Evolutionary conservation across 2,797 vertebrate genomes (phyloP), one percentile per base, ranked within the genome.

Genomic region (Sus cebifrons): DNA sequence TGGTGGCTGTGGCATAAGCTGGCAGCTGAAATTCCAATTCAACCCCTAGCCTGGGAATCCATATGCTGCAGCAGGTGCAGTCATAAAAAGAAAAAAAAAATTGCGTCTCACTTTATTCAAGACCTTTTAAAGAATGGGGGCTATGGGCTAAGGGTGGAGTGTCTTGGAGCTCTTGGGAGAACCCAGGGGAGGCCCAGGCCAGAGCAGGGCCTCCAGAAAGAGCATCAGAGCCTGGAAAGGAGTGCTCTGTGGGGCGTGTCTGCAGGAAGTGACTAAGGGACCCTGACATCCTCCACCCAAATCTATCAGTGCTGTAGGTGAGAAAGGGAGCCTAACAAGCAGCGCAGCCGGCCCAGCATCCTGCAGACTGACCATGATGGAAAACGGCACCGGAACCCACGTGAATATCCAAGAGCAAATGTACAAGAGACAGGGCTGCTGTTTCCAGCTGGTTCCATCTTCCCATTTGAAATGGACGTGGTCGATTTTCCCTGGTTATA

Each of bases 311-410:
- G 21, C 65, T 32, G 75, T 7, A 5, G 13, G 16, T 1, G 40
- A 12, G 89, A 20, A 2, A 2, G 3, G 12, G 13, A 23, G 21
- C 0, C 0, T 11, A 13, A 9, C 16, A 25, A 0, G 25, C 18
- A 17, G 71, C 14, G n/a, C 0, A 0, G 70, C 40, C 23, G 79
- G 36, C 23, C 32, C 21, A 25, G 27, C 1, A 8, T n/a, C 49
- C 36, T 0, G 32, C 56, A 49, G n/a, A 23, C 1, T 3, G 11
- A 10, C 5, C 16, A 0, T 0, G 0, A 0, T 0, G 16, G 70
- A 32, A 36, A 44, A 25, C 60, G 0, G 23, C 5, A 7, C 36
- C 0, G 0, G 62, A 81, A 71, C 86, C 49, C 44, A 2, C 2
- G 1, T 6, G 32, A 82, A 49, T 64, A 36, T 36, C 68, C 4